Evolutionary conservation across 2,797 vertebrate genomes (phyloP).

Genomic region (Falco naumanni): DNA sequence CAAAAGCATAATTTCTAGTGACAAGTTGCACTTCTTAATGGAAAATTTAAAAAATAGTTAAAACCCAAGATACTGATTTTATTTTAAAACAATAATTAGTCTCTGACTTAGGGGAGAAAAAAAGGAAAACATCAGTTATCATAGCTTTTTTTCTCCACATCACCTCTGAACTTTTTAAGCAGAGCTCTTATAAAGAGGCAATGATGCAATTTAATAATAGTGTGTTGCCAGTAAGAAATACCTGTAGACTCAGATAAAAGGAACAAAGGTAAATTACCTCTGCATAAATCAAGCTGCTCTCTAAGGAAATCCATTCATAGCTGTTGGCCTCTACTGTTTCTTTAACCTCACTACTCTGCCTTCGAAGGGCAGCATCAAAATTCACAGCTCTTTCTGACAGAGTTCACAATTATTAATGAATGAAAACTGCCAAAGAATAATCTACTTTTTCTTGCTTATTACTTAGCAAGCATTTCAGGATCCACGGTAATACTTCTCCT

Average conservation of each 20-base stretch:
- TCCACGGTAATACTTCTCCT: background rate
- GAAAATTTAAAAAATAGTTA: background rate
- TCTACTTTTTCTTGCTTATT: background rate
- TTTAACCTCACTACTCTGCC: background rate
- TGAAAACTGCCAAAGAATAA: background rate
- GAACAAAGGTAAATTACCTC: background rate
- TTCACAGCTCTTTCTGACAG: background rate
- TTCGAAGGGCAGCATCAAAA: background rate
- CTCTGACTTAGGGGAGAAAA: background rate
- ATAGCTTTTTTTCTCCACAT: background rate
- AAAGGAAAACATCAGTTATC: background rate
- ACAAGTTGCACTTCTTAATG: background rate
- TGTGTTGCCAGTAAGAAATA: background rate
- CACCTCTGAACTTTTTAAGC: background rate
- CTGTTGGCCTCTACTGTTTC: background rate
- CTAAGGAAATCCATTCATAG: background rate
- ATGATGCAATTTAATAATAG: background rate
- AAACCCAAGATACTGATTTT: background rate
- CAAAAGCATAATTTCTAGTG: background rate
- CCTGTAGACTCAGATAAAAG: background rate
- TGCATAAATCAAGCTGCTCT: background rate
- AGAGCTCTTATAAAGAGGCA: background rate
- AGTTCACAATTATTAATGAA: background rate
- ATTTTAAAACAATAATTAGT: background rate
- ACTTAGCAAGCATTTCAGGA: background rate